Base-by-base conservation (phyloP, 2,113 vertebrate genomes). In the Pollachius pollachius region DNA sequence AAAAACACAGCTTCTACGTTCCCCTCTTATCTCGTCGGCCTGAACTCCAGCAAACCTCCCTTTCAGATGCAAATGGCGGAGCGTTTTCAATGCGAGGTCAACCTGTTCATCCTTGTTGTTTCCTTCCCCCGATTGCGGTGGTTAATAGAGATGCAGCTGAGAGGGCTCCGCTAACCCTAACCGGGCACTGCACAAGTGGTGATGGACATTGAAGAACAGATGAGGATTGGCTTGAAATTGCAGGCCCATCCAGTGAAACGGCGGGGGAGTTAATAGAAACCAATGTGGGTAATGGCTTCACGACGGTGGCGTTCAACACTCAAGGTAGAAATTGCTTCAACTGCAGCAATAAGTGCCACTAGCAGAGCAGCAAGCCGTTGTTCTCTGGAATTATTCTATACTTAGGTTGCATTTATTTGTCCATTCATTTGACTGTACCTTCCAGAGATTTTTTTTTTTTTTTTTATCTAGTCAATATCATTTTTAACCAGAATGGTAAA, bases 11-110 rank as follows among this genome's bases (percentile, higher is more conserved):
- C 72, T 67, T 62, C 72, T 75, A 68, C 9, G 41, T 76, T 64
- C 64, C 60, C 67, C 76, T 65, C 79, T 85, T 75, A 78, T 89
- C 75, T 80, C 41, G 7, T 72, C 65, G 67, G 17, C 62, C 78
- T 89, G 80, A 90, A 88, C 86, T 80, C 66, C 61, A 57, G 67
- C 70, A 66, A 81, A 84, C 74, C 67, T 81, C 68, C 67, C 77
- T 86, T 90, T 87, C 67, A 84, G 63, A 89, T 91, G 86, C 81
- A 87, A 88, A 91, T 90, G 65, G 9, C 41, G 61, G 5, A 64
- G 65, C 68, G 19, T 67, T 76, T 81, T 86, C 81, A 85, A 81
- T 84, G 80, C n/a, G 71, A 84, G 87, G 86, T 91, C 84, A 89
- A 71, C 79, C 74, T 76, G 73, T 68, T 87, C 73, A 77, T 80